Evolutionary conservation across 2,888 invertebrate genomes (phyloP), one percentile per base, ranked within the genome.

Genomic region (Agrenia bidenticulata): DNA sequence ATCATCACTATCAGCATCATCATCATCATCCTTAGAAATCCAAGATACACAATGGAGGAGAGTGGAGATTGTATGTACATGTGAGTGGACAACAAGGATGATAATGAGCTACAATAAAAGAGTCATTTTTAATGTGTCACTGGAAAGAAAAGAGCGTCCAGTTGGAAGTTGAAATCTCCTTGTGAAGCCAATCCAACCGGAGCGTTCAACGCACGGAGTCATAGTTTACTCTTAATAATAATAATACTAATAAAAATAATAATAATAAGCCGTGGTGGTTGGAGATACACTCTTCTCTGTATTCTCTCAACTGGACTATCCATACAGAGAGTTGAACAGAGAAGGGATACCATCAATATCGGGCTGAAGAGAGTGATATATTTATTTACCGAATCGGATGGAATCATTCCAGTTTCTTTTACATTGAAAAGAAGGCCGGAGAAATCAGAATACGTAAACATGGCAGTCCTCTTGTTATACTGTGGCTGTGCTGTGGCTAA

Each of bases 51-150:
- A n/a, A n/a, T n/a, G n/a, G n/a, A n/a, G n/a, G n/a, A n/a, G n/a
- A n/a, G n/a, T n/a, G n/a, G n/a, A n/a, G n/a, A n/a, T n/a, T n/a
- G n/a, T n/a, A n/a, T 32, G 32, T 27, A 7, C 42, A 24, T 45
- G 7, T 55, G n/a, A 59, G 9, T 24, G 39, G 37, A 56, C 21
- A 32, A 23, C 21, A 37, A 32, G 61, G 27, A 58, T 59, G 65
- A 56, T 65, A 65, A 66, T 61, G 66, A 66, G 57, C 15, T 27
- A 53, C 54, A 66, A 66, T 66, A 64, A 64, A 64, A 59, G 55
- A 27, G 41, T 45, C 60, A 64, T 64, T 64, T 60, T 53, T 39
- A 64, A 64, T 54, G 54, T 64, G 60, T 59, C 55, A 51, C 39
- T 37, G n/a, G 32, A 32, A 21, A 24, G 41, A 37, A 51, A 24